Evolutionary conservation across 2,888 invertebrate species (phyloP).

Genomic region (Listrodromus nycthemerus): DNA sequence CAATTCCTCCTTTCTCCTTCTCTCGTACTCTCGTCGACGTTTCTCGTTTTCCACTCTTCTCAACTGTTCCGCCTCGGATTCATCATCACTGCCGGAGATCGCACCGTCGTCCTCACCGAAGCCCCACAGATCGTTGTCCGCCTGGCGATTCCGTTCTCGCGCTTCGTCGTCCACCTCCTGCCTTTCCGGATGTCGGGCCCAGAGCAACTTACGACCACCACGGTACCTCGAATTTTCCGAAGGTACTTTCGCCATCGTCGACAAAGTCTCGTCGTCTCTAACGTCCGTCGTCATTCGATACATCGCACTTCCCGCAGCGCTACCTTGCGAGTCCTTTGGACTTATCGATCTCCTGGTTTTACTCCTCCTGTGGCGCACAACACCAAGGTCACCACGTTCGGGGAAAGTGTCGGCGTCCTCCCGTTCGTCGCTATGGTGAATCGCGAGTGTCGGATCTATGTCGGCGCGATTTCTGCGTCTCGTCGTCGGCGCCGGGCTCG

Average conservation of each 20-base stretch:
- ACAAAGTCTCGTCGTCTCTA: constrained; percentile 10
- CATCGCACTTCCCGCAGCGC: constrained; percentile 16
- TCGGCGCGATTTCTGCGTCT: constrained; percentile 76
- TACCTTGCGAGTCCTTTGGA: background rate
- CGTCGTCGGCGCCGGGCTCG: constrained; percentile 56
- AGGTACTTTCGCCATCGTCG: constrained; percentile 4
- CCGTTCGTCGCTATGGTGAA: constrained; percentile 31
- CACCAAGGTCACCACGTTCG: constrained; percentile 77
- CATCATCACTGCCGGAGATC: constrained; percentile 69
- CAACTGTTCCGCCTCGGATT: constrained; percentile 30
- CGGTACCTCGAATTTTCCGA: constrained; percentile 5
- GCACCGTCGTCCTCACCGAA: constrained; percentile 78
- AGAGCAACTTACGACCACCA: constrained; percentile 70
- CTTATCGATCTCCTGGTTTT: constrained; percentile 19
- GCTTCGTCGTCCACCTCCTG: constrained; percentile 48
- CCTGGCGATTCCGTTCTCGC: constrained; percentile 16
- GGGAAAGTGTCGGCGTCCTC: constrained; percentile 71
- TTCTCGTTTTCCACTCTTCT: constrained; percentile 63
- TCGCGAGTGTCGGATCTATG: constrained; percentile 73
- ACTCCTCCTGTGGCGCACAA: constrained; percentile 19
- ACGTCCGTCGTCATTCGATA: constrained; percentile 53
- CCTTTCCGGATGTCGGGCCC: constrained; percentile 54
- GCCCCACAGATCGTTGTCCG: constrained; percentile 74
- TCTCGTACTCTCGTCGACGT: constrained; percentile 69
- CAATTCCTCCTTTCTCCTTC: constrained; percentile 63